Base-by-base conservation (phyloP, 2,113 vertebrate genomes). In the Ictalurus furcatus region DNA sequence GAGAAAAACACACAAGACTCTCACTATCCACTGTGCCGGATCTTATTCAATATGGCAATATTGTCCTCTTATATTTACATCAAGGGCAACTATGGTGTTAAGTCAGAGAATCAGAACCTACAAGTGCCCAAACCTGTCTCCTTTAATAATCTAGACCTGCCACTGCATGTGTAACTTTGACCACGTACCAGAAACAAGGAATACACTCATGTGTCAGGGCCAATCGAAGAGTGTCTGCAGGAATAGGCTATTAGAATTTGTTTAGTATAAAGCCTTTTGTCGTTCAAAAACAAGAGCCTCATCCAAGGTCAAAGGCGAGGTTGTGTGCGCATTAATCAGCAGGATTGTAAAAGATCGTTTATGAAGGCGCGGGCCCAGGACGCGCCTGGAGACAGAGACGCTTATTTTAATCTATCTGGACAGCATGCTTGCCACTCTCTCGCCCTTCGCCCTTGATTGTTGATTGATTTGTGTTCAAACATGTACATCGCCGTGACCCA, bases 381-480 rank as follows among this genome's bases (percentile, higher is more conserved):
- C 1, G 11, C 58, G 59, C 85, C 52, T 90, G 78, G 69, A 85
- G 54, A 25, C 69, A 48, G 54, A 76, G 74, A 80, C 48, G 58
- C 67, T 69, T 80, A 40, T 48, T 61, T 84, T 93, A 89, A 91
- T 88, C 93, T 92, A 59, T 58, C 87, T 85, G 69, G 78, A 92
- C 88, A 87, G 63, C 48, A 91, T 88, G 92, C 92, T 92, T 90
- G 86, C 80, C 65, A 21, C 67, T 91, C 87, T 91, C 40, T 84
- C 73, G 79, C 81, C 87, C 87, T 90, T 89, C 87, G 88, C 85
- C 88, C 86, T 92, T 92, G 92, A 95, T 94, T 94, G 92, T 91
- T 94, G 93, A 96, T 96, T 96, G 96, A 96, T 96, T 94, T 91
- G 88, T 94, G 94, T 93, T 92, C 94, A 95, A 95, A 96, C 94